phyloP scores from a whole-genome alignment of 2,797 vertebrate genomes.

The Melanogrammus aeglefinus region DNA sequence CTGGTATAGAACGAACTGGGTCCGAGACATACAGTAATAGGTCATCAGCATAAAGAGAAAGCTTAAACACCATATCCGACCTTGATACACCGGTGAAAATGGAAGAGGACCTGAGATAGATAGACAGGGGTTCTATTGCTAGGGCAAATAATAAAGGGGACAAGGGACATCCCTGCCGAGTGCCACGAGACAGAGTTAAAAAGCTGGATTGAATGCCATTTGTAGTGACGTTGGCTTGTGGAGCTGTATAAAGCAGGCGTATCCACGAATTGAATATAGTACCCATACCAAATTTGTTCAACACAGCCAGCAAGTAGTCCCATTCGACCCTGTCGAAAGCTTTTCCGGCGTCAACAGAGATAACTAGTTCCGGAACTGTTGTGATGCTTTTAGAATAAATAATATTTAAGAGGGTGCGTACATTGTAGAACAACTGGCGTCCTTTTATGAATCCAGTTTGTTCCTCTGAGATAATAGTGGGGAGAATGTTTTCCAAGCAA shows the following conservation, averaged over 20 bases:
- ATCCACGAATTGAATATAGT: not conserved
- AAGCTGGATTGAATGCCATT: not conserved
- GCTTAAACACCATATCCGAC: not conserved
- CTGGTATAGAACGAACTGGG: not conserved
- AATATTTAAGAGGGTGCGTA: not conserved
- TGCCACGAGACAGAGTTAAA: not conserved
- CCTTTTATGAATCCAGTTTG: constrained; percentile 25
- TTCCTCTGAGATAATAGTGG: not conserved
- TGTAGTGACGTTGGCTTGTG: not conserved
- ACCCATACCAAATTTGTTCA: not conserved
- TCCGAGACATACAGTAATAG: not conserved
- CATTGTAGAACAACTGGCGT: not conserved
- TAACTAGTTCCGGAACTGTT: not conserved
- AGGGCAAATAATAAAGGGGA: not conserved
- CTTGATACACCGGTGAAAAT: not conserved
- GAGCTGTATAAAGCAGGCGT: no score
- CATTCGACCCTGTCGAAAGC: constrained; percentile 3
- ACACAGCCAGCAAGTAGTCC: not conserved
- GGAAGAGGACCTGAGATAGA: not conserved
- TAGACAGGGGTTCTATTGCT: not conserved
- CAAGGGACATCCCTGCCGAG: not conserved
- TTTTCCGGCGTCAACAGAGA: not conserved
- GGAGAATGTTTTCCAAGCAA: constrained; percentile 5
- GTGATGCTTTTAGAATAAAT: not conserved
- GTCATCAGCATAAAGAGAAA: not conserved